Conservation (phyloP, 2,797 vertebrate species). For the Melanotaenia nigrans region DNA sequence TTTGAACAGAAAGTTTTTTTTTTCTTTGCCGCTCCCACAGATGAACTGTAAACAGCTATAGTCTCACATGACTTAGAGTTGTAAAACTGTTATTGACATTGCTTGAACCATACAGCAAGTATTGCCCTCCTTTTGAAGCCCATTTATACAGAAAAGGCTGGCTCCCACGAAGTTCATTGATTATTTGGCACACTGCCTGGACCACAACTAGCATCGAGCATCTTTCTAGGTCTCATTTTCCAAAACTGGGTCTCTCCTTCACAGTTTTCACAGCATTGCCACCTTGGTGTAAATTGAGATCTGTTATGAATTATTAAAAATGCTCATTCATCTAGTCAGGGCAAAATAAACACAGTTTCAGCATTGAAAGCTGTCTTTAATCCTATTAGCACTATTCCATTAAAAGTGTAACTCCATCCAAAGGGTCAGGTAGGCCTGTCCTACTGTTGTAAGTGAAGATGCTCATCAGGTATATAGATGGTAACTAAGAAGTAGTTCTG, state of each 20-base stretch:
- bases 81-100: conserved; percentile 27
- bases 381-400: neutral
- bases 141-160: neutral
- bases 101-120: conserved; percentile 13
- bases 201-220: neutral
- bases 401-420: conserved; percentile 8
- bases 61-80: conserved; percentile 29
- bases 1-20: conserved; percentile 30
- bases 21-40: conserved; percentile 5
- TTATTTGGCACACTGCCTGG: conserved; percentile 18
- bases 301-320: conserved; percentile 33
- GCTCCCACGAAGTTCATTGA: conserved; percentile 14
- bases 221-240: conserved; percentile 17
- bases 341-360: conserved; percentile 7
- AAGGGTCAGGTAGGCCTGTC: neutral
- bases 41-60: conserved; percentile 37
- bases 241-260: conserved; percentile 5
- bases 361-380: neutral
- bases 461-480: neutral
- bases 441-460: neutral
- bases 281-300: conserved; percentile 15
- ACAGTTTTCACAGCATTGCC: conserved; percentile 20
- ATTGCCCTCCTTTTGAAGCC: neutral
- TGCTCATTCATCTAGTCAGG: conserved; percentile 8
- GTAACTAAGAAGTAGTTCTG: neutral